Evolutionary conservation across 2,113 vertebrate genomes (phyloP), one percentile per base, ranked within the genome.

Genomic region (Argyrosomus japonicus): DNA sequence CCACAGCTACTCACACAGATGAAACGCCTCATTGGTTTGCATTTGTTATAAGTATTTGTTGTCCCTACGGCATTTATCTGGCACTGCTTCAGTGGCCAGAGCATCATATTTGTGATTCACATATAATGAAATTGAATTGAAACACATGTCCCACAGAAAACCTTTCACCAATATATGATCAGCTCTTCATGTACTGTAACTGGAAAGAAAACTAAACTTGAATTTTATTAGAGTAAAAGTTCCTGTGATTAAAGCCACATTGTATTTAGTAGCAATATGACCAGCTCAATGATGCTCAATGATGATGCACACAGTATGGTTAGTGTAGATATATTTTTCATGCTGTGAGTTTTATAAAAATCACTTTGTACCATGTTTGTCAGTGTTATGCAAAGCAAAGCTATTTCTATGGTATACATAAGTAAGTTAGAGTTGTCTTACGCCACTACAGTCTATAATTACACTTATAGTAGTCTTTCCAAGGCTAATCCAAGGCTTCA

Each of bases 1-100:
- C 8, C 47, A 45, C 48, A 62, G 11, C 17, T 15, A 43, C 65
- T 68, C 58, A 51, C 21, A 81, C 50, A 17, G 15, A 82, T 57
- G 43, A 29, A 76, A 29, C 11, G 17, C 25, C 53, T 81, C 48
- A 56, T 11, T 60, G 21, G 76, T 75, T 62, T 75, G 58, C 27
- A 27, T 81, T 36, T 29, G 40, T 40, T 40, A 40, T 40, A 65
- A 56, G 75, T 53, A 54, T 45, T 53, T 72, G 21, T 53, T 40
- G 27, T 40, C 15, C 4, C 5, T 40, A 21, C 12, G 9, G 50
- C 9, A 67, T 64, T 65, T 27, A 29, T 43, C 54, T 23, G 60
- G 57, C 21, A 29, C 23, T 29, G 47, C 40, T 36, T 69, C 23
- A 54, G 43, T 32, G 67, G n/a, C 40, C 15, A 36, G 29, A 17